Evolutionary conservation across 1,140 invertebrate species (phyloP), one percentile per base, ranked within the genome.

Genomic region (Triops cancriformis): DNA sequence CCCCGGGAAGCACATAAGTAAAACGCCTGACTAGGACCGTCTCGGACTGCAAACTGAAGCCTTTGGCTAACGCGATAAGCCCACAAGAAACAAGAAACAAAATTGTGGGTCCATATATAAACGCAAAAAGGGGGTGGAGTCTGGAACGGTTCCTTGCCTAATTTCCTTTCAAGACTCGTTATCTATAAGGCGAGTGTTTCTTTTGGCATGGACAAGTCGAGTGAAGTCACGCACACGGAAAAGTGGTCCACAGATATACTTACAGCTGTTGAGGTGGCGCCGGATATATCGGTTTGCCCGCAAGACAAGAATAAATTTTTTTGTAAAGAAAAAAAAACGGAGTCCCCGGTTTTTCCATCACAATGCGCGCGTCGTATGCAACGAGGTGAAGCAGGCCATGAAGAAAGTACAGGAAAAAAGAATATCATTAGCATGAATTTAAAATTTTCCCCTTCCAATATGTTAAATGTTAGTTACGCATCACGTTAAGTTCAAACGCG

Each of bases 161-260:
- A 64, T 64, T 64, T 64, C 51, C 51, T 64, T 64, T 64, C 51
- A 64, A 64, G 51, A 64, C 51, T 64, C 51, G 51, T 64, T 64
- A 64, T 64, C 51, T 64, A 23, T 64, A 18, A 23, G 23, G 51
- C 51, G 51, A 23, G 51, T 64, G 51, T 64, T 64, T 64, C 51
- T 64, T 18, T 64, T 64, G 51, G 51, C 51, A 18, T 64, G 51
- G 51, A 64, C 18, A 64, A 64, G 51, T 64, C 51, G 14, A 64
- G 23, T 64, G 51, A 64, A 64, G 51, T 64, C 51, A 64, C 51
- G 51, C 51, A 23, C 51, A 64, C 51, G 51, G 51, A 64, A 64
- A 64, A 64, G 51, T 64, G 51, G 14, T 64, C 14, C 51, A 64
- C 10, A 23, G 51, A 64, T 64, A 64, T 64, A 64, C 51, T 64